Base-by-base conservation (phyloP, 1,140 invertebrate genomes). In the Bombyx mandarina region DNA sequence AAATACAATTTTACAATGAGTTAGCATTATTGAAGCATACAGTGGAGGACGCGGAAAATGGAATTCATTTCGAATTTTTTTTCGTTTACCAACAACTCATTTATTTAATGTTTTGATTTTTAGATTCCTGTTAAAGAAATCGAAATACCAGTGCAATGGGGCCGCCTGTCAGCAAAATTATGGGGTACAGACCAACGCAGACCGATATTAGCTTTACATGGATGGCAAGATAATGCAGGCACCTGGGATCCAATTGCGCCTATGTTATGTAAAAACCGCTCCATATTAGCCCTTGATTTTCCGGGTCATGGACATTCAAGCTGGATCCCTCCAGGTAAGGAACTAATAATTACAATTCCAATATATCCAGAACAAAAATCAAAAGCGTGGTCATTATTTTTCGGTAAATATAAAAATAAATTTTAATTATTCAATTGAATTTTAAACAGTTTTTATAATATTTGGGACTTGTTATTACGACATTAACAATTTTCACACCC, bases 181-280 rank as follows among this genome's bases (percentile, higher is more conserved):
- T 95, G 93, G 91, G 92, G 92, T 8, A 88, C 89, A 4, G 87
- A 88, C 50, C 79, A 91, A 60, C 83, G 89, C 7, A 81, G 89
- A 48, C 93, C 93, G 0, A 90, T 95, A 52, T 67, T 95, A 10
- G 90, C 90, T 1, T 65, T 95, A 47, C 94, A 96, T 73, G 94
- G 94, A 1, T 94, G 93, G 93, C 90, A 92, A 79, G 93, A 94
- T 65, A 95, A 94, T 77, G 92, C 93, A 9, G 92, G 91, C 3
- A 91, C 91, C 1, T 95, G 94, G 84, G 93, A 95, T 75, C 85
- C 88, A 1, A 71, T 95, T 8, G 90, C 91, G 18, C 92, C 92
- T 10, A 68, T 92, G 35, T 70, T 95, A 45, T 85, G 89, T 7
- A 69, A 87, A 10, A 78, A 93, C 64, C 66, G 90, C 2, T 87